Percentiles rank a stretch among this genome's conserved stretches.
Conservation (phyloP, 1,140 invertebrate genomes). For the Episyrphus balteatus region DNA sequence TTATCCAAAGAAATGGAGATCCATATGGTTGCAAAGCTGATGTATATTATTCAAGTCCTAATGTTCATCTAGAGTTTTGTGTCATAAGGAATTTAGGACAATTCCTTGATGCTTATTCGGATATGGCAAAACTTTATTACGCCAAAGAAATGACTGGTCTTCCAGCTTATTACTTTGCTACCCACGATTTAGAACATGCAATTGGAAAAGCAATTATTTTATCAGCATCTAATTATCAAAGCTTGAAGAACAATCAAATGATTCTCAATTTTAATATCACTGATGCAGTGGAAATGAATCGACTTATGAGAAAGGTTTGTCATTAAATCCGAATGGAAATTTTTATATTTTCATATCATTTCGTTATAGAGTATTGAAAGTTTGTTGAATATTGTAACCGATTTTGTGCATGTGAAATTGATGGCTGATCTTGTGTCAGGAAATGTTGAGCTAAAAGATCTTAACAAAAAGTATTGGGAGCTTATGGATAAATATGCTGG, state of each 20-base stretch:
- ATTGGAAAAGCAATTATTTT: constrained; percentile 56
- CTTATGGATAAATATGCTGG: constrained; percentile 45
- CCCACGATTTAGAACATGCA: constrained; percentile 56
- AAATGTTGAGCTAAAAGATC: constrained; percentile 34
- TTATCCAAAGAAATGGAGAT: constrained; percentile 9
- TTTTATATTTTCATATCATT: neutral
- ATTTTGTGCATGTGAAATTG: constrained; percentile 30
- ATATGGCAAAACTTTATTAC: constrained; percentile 67
- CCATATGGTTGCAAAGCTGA: constrained; percentile 22
- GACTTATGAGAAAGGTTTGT: constrained; percentile 42
- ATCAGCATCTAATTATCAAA: constrained; percentile 46
- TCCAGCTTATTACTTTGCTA: constrained; percentile 39
- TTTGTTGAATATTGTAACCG: constrained; percentile 23
- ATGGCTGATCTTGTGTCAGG: constrained; percentile 23
- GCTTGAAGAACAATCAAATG: constrained; percentile 36
- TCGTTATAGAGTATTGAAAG: constrained; percentile 24
- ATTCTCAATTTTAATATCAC: constrained; percentile 15
- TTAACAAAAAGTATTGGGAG: constrained; percentile 50
- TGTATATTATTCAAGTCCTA: constrained; percentile 26
- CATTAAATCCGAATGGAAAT: no score
- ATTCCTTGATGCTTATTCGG: constrained; percentile 52
- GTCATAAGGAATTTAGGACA: constrained; percentile 27
- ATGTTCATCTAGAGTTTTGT: constrained; percentile 30
- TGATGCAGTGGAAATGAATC: constrained; percentile 24
- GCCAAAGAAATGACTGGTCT: constrained; percentile 51